Evolutionary conservation across 2,797 vertebrate genomes (phyloP), one percentile per base, ranked within the genome.

Genomic region (Microctenopoma steveboyesi): DNA sequence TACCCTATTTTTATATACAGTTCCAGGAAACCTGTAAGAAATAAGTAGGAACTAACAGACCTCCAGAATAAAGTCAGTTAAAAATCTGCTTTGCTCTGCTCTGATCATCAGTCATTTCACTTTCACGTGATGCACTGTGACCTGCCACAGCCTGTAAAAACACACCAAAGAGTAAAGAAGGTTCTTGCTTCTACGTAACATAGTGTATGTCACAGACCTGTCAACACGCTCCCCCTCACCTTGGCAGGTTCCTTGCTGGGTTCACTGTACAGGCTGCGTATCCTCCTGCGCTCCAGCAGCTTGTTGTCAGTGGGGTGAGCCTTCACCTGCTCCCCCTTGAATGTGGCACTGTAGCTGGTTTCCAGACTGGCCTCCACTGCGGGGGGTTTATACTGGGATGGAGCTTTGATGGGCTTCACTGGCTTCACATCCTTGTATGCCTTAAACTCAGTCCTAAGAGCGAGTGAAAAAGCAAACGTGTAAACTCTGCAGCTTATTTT

Each of bases 221-320:
- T 7, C 25, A 2, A 30, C 37, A 1, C n/a, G 27, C 45, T 33
- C 94, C 94, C 45, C 33, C 94, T 94, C 90, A 99, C 98, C 97
- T 98, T 98, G 81, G 91, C 68, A 0, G 92, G 51, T 57, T 98
- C 98, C 92, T 96, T 97, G 88, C 94, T 88, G 0, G 96, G 97
- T 54, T 99, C 97, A 0, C 91, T 98, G 90, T 99, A 99, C 78
- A 99, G 94, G 87, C 96, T 99, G 87, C 98, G 96, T 96, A 99
- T 97, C 92, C 97, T 95, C 73, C 98, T 92, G 86, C 96, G 96
- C 4, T 99, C 98, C 46, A 91, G 66, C 79, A 91, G 72, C 89
- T 98, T 99, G 91, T 97, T 98, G 85, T 99, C 97, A 0, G 89
- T 82, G 16, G 94, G 78, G 18, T 83, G 88, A 42, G 90, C 93